phyloP scores from a whole-genome alignment of 2,113 vertebrate species.

The Coptodon bakossiorum region DNA sequence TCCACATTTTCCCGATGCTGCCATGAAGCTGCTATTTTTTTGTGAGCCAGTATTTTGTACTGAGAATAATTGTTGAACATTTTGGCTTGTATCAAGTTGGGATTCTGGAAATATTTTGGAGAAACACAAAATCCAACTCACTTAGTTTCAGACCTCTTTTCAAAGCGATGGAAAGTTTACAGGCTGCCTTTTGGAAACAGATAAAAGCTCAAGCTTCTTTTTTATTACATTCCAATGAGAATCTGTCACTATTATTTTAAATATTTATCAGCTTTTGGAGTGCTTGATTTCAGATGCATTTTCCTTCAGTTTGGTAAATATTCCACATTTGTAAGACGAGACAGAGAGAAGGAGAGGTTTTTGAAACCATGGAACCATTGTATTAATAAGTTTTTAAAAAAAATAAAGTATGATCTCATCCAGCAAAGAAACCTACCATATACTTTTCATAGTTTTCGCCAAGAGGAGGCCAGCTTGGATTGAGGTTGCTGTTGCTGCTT shows the following conservation, averaged over 20 bases:
- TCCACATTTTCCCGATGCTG: neutral
- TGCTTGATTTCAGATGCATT: neutral
- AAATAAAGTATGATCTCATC: constrained; percentile 24
- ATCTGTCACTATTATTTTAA: neutral
- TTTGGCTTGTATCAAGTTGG: neutral
- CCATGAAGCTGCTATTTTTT: neutral
- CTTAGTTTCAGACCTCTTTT: neutral
- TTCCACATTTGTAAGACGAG: neutral
- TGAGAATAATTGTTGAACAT: neutral
- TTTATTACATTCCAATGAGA: neutral
- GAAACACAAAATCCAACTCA: neutral
- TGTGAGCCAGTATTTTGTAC: neutral
- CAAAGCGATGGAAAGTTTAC: neutral
- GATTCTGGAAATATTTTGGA: neutral
- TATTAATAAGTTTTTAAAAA: neutral
- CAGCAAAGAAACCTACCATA: neutral
- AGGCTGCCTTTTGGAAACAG: neutral
- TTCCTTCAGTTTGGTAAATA: neutral
- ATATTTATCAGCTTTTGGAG: neutral
- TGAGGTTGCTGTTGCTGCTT: neutral
- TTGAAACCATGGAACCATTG: neutral
- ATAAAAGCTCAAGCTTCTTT: neutral
- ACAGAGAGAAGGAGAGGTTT: neutral
- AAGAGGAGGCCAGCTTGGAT: neutral
- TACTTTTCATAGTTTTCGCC: constrained; percentile 11